Percentiles rank a stretch among this genome's conserved stretches.
Evolutionary conservation across 2,888 invertebrate genomes (phyloP).

Genomic region (Deilephila elpenor): DNA sequence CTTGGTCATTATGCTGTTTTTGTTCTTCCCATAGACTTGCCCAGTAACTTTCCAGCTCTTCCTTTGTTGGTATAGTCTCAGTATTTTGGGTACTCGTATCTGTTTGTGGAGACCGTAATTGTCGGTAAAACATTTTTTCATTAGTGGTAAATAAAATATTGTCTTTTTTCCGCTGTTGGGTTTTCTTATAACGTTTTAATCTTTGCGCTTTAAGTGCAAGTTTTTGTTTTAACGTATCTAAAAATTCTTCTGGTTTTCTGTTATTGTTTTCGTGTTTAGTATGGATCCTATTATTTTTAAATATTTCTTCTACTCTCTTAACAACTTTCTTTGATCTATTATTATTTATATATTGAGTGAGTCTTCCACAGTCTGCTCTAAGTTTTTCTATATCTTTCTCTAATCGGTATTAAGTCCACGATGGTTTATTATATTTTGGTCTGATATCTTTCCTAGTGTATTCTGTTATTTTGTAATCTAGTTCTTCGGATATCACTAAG

Average conservation of each 20-base stretch:
- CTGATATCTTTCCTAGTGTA: not conserved
- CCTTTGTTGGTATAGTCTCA: too few relatives aligned
- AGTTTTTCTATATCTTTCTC: conserved; percentile 5
- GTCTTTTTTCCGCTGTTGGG: conserved; percentile 25
- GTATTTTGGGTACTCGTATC: too few relatives aligned
- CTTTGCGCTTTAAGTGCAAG: conserved; percentile 14
- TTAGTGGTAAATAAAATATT: conserved; percentile 25
- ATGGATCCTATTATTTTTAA: not conserved
- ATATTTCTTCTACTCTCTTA: not conserved
- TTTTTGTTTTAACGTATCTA: conserved; percentile 28
- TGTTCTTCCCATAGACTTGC: not conserved
- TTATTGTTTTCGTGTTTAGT: not conserved
- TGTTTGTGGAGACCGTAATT: not conserved
- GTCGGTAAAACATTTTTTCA: not conserved
- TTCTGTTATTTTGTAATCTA: not conserved
- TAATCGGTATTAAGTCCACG: not conserved
- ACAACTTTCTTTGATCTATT: not conserved
- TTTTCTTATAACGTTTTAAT: conserved; percentile 29
- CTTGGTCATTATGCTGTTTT: conserved; percentile 12
- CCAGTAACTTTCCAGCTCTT: not conserved
- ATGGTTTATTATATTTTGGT: not conserved
- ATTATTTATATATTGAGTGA: not conserved
- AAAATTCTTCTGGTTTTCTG: not conserved
- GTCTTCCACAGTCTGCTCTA: not conserved
- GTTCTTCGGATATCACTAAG: too few relatives aligned